These are phyloP conservation scores for Drymonia ruficornis DNA, from an alignment of 2,888 invertebrate genomes.

Conservation along the genomic window DNA sequence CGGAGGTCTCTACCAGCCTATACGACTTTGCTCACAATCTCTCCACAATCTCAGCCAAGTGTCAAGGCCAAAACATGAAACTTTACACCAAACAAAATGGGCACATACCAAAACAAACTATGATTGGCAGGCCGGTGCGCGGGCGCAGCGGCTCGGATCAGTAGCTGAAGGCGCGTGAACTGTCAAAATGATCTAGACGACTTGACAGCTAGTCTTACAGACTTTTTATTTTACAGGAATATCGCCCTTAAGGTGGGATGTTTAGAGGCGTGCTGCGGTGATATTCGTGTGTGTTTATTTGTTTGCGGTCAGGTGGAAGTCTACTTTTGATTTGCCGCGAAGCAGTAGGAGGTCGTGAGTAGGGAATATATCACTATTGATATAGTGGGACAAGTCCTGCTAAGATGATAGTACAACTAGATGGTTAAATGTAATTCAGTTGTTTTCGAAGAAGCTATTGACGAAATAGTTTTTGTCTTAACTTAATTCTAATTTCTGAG, in stretches of 20 bases:
- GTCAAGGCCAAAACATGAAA: conserved; percentile 30
- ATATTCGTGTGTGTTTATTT: conserved; percentile 3
- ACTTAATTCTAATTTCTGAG: no score
- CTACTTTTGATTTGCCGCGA: conserved; percentile 60
- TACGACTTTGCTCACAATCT: background rate
- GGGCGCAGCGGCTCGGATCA: conserved; percentile 35
- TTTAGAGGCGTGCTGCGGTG: conserved; percentile 5
- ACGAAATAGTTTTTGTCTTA: no score
- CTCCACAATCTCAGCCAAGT: conserved; percentile 25
- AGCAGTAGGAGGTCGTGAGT: conserved; percentile 59
- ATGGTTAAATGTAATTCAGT: no score
- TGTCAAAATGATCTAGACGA: conserved; percentile 67
- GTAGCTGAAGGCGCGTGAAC: conserved; percentile 72
- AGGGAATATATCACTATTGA: conserved; percentile 31
- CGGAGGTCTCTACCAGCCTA: background rate
- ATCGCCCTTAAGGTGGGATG: conserved; percentile 25
- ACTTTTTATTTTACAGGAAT: background rate
- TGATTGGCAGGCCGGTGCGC: conserved; percentile 52
- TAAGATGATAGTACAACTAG: background rate
- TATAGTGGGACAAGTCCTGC: background rate
- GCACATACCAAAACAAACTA: conserved; percentile 47
- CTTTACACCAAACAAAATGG: conserved; percentile 40
- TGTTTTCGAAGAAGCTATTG: no score
- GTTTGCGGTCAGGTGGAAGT: conserved; percentile 50
- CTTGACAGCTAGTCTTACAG: conserved; percentile 46